A percentile compares a stretch with the other conserved stretches of the same genome.
phyloP scores from a whole-genome alignment of 2,797 vertebrate species.

The Melanotaenia pygmaea region DNA sequence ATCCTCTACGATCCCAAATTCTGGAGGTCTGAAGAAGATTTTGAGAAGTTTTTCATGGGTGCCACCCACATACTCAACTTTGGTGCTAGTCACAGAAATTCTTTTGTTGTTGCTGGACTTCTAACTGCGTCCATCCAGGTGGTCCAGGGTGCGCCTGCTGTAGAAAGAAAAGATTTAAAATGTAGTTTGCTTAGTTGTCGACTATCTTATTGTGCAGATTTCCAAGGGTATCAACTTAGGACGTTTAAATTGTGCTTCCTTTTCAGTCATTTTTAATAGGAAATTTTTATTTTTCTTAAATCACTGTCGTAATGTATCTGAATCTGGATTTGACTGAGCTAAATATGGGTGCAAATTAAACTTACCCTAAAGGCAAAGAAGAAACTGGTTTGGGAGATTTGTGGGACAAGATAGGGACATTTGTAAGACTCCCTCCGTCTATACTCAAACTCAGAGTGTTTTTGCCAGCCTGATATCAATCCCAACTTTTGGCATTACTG shows the following conservation, averaged over 20 bases:
- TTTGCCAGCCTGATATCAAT: neutral
- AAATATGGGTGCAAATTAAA: conserved; percentile 33
- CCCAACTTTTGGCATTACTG: neutral
- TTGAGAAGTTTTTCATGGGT: no score
- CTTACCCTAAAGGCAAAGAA: conserved; percentile 16
- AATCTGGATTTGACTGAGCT: conserved; percentile 22
- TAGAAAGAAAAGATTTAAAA: neutral
- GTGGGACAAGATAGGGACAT: conserved; percentile 10
- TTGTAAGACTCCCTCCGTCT: neutral
- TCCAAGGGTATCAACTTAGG: neutral
- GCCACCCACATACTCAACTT: no score
- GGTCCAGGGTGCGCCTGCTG: neutral
- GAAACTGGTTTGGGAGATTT: conserved; percentile 37
- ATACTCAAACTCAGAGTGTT: neutral
- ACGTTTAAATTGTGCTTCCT: neutral
- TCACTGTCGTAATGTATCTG: neutral
- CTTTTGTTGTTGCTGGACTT: no score
- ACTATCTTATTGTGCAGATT: neutral
- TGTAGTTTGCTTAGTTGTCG: neutral
- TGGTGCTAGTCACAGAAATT: no score
- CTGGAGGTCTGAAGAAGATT: neutral
- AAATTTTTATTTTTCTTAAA: conserved; percentile 2
- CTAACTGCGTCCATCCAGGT: neutral
- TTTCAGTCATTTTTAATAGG: neutral
- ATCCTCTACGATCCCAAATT: neutral